Evolutionary conservation across 2,888 invertebrate genomes (phyloP), one percentile per base, ranked within the genome.

Genomic region (Hylaea fasciaria): DNA sequence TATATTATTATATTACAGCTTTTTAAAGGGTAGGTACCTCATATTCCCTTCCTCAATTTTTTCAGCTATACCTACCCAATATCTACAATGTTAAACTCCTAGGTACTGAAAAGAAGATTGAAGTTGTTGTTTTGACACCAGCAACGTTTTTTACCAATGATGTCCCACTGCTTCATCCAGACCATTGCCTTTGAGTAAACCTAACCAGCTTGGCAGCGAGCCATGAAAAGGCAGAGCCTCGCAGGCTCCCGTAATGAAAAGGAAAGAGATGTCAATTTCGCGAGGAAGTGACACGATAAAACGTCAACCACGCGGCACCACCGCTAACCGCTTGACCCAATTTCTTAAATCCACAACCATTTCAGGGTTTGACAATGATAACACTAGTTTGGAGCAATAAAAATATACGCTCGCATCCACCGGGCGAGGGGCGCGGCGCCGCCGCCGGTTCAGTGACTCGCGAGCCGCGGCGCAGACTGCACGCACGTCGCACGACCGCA

Each of bases 371-470:
- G 81, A 83, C 83, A 83, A 85, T 84, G 86, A 87, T 87, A 87
- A 87, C 83, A 82, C 76, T 78, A 80, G 74, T 80, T 82, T 74
- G 73, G 71, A 70, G 76, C 78, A 80, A 81, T 81, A 83, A 83
- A 83, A 86, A 86, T 86, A 85, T 82, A 81, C 78, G 78, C 76
- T 74, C 73, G 78, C 76, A 76, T 75, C 75, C 76, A 74, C 76
- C 81, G 81, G 76, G 72, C 70, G 76, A 74, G 81, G 82, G 82
- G 83, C 80, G 83, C 82, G 83, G 83, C 74, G 74, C 74, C 68
- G 74, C 75, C 50, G 71, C 71, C 81, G 76, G 90, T 90, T 91
- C 91, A 91, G 90, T 91, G 91, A 90, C 89, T 90, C 80, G 86
- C 77, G 76, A 75, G 70, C 81, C 82, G 85, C 79, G 74, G 79